A percentile compares a stretch with the other conserved stretches of the same genome.
Conservation (phyloP, 2,113 vertebrate species). For the Oryzias woworae region DNA sequence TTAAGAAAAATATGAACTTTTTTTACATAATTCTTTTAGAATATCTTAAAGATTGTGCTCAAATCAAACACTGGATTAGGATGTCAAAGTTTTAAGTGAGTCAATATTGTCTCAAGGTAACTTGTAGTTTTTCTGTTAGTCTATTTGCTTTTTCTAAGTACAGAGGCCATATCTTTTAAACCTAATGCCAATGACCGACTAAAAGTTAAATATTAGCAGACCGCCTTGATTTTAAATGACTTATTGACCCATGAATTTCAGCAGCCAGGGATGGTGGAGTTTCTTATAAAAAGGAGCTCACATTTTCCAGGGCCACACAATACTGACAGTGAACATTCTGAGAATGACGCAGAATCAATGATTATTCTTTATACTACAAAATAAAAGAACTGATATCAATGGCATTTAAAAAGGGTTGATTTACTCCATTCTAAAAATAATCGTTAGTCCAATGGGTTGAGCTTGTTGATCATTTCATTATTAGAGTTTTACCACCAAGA, state of each 20-base stretch:
- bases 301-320: background rate
- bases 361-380: background rate
- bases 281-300: background rate
- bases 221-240: background rate
- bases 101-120: background rate
- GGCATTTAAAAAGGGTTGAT: too few species aligned
- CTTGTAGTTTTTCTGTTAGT: slow-evolving; percentile 6
- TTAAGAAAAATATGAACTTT: too few species aligned
- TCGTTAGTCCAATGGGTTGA: too few species aligned
- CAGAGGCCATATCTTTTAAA: slow-evolving; percentile 36
- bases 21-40: too few species aligned
- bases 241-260: slow-evolving; percentile 11
- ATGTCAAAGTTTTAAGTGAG: background rate
- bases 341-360: background rate
- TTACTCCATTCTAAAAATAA: too few species aligned
- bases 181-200: slow-evolving; percentile 20
- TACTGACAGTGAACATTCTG: slow-evolving; percentile 5
- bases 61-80: background rate
- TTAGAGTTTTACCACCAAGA: too few species aligned
- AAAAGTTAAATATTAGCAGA: slow-evolving; percentile 52
- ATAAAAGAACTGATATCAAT: background rate
- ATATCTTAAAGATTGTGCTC: background rate
- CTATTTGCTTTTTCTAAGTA: slow-evolving; percentile 21
- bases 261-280: background rate
- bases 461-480: too few species aligned